Evolutionary conservation across 1,140 invertebrate genomes (phyloP).

Genomic region (Globodera rostochiensis): DNA sequence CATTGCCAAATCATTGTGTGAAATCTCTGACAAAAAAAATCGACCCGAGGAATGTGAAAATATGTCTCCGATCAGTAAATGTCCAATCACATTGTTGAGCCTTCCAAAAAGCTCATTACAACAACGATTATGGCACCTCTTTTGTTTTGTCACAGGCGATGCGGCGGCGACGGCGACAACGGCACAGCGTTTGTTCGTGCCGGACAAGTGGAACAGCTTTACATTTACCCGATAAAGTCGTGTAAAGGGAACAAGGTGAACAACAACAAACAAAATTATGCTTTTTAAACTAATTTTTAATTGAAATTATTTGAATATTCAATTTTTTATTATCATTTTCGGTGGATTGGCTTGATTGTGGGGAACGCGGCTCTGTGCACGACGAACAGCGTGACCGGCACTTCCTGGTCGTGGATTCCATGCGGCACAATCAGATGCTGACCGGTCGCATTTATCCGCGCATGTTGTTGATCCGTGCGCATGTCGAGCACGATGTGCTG

Average conservation of each 20-base stretch:
- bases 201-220: slow-evolving; percentile 18
- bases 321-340: neutral
- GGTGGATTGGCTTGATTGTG: slow-evolving; percentile 44
- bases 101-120: too few relatives aligned
- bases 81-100: too few relatives aligned
- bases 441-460: slow-evolving; percentile 41
- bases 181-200: neutral
- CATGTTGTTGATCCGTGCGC: slow-evolving; percentile 36
- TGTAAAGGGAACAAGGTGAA: slow-evolving; percentile 42
- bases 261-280: neutral
- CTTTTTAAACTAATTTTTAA: neutral
- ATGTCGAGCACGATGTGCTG: slow-evolving; percentile 30
- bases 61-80: too few relatives aligned
- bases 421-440: slow-evolving; percentile 37
- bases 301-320: neutral
- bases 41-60: too few relatives aligned
- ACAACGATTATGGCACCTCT: too few relatives aligned
- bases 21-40: too few relatives aligned
- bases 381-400: slow-evolving; percentile 40
- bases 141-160: neutral
- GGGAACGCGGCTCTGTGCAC: slow-evolving; percentile 21
- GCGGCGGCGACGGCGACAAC: neutral
- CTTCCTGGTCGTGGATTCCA: slow-evolving; percentile 40
- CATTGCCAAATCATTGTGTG: too few relatives aligned
- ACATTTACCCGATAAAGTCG: slow-evolving; percentile 46